Evolutionary conservation across 1,140 invertebrate genomes (phyloP), one percentile per base, ranked within the genome.

Genomic region (Choristoneura fumiferana): DNA sequence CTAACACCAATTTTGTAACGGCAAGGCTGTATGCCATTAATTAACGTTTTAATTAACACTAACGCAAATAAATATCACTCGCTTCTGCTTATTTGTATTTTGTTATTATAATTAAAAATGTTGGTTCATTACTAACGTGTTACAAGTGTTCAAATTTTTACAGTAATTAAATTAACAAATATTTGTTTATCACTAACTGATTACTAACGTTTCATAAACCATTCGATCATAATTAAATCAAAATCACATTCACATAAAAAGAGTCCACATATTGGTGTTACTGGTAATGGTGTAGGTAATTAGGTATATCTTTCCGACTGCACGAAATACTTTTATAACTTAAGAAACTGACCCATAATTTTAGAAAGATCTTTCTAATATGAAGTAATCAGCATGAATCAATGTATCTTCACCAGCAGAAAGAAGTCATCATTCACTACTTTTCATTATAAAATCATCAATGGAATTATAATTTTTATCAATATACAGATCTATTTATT

Each of bases 311-410:
- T 15, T 40, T 60, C 40, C 78, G 78, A 79, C 60, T 63, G 81
- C 81, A 84, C 81, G 79, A 63, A 57, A 57, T 63, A 60, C 63
- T 63, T 65, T 60, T 38, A 63, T 43, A 53, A 18, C 22, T 36
- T 53, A 60, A 59, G 71, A 77, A 76, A 68, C 83, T 84, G 83
- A 83, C 77, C 83, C 83, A 86, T 77, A 78, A 57, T 71, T 83
- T 76, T 12, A 36, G 33, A 15, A 54, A 53, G n/a, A 33, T 9
- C 12, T n/a, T 15, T 15, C 6, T 15, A 36, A 14, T 29, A 33
- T 49, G 12, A 5, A 49, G 22, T 49, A 49, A 49, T 17, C 12
- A 33, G 43, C 43, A 49, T 49, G 43, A 33, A n/a, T n/a, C 4
- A 29, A 29, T 29, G 6, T 49, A 49, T 49, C 43, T 49, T 29